These are phyloP conservation scores for Calliphora vicina DNA, from an alignment of 1,140 invertebrate genomes.

Conservation along the genomic window DNA sequence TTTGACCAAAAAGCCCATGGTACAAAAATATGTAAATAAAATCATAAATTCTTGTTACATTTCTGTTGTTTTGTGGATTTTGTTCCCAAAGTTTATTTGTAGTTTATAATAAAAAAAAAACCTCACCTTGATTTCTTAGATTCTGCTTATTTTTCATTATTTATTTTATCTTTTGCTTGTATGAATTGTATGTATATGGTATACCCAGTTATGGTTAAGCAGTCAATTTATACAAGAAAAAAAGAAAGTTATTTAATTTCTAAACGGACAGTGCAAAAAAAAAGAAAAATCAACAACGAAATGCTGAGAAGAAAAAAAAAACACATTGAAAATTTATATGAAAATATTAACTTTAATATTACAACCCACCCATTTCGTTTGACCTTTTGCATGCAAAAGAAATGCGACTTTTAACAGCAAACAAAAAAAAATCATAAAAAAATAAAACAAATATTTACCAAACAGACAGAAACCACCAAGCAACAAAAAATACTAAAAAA, in stretches of 20 bases:
- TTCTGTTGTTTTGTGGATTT: not conserved
- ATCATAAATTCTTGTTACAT: slow-evolving; percentile 26
- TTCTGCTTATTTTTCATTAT: not conserved
- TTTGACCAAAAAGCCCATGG: not conserved
- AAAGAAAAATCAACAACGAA: not conserved
- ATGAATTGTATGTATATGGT: not conserved
- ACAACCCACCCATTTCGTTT: slow-evolving; percentile 31
- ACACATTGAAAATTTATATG: slow-evolving; percentile 12
- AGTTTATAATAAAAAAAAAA: not conserved
- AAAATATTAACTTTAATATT: slow-evolving; percentile 35
- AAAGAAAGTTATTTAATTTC: slow-evolving; percentile 34
- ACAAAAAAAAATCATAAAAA: not conserved
- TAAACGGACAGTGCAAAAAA: not conserved
- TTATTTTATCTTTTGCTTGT: not conserved
- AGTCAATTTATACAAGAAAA: not conserved
- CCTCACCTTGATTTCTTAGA: not conserved
- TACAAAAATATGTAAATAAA: slow-evolving; percentile 31
- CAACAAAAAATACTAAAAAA: not conserved
- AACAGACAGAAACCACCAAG: not conserved
- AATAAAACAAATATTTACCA: not conserved
- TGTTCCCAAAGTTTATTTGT: not conserved
- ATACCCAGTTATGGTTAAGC: not conserved
- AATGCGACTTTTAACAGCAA: not conserved
- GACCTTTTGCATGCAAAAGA: slow-evolving; percentile 19
- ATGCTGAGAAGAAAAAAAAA: not conserved